Conservation (phyloP, 2,888 invertebrate genomes). For the Octonoba sinensis region DNA sequence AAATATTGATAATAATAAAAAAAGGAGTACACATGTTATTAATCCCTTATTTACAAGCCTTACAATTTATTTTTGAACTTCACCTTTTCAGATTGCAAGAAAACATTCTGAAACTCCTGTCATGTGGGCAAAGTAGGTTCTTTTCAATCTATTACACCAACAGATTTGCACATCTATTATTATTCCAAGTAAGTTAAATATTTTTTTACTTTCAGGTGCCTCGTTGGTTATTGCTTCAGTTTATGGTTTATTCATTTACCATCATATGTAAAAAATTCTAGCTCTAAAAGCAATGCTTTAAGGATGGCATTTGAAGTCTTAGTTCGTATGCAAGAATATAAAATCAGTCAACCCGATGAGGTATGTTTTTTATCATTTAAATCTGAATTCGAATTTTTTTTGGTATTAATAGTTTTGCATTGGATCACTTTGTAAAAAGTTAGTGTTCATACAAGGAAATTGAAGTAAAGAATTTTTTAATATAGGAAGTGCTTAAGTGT, state of each 20-base stretch:
- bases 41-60: background rate
- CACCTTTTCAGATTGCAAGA: slow-evolving; percentile 73
- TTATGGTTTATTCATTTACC: slow-evolving; percentile 97
- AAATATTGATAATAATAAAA: too few species aligned
- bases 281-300: slow-evolving; percentile 83
- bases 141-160: slow-evolving; percentile 66
- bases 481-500: too few species aligned
- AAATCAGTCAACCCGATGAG: slow-evolving; percentile 89
- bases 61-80: background rate
- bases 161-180: background rate
- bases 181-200: background rate
- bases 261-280: slow-evolving; percentile 79
- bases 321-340: slow-evolving; percentile 86
- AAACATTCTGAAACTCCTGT: slow-evolving; percentile 80
- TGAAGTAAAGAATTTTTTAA: too few species aligned
- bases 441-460: too few species aligned
- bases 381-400: background rate
- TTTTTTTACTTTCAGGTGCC: slow-evolving; percentile 68
- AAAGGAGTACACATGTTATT: too few species aligned
- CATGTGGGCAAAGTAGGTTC: slow-evolving; percentile 85
- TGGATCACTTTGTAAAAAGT: too few species aligned
- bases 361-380: slow-evolving; percentile 71
- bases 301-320: slow-evolving; percentile 88
- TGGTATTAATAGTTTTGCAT: background rate
- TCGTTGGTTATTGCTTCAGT: slow-evolving; percentile 76